Evolutionary conservation across 2,888 invertebrate genomes (phyloP), one percentile per base, ranked within the genome.

Genomic region (Argyresthia albistria): DNA sequence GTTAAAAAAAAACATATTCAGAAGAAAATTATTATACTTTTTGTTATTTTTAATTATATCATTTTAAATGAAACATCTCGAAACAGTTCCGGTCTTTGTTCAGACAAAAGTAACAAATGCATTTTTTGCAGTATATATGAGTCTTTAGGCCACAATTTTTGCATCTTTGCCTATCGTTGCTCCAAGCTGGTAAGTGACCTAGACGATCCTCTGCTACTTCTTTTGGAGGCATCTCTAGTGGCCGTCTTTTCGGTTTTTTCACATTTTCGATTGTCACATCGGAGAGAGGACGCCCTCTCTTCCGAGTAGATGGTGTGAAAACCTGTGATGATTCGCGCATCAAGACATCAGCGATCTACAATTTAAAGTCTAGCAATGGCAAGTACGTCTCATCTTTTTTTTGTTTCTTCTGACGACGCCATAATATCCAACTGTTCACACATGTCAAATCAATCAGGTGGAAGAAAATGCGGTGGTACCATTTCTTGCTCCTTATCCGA

Each of bases 401-500:
- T 25, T 25, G 25, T 55, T 50, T 39, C 46, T 51, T 51, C 57
- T 60, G 52, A 46, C 62, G 47, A 36, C 62, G 43, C 59, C 61
- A 62, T 48, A 63, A 46, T 42, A 62, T 16, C 63, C 63, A 63
- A 35, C 56, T 56, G 43, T 62, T 64, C 2, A 65, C 60, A 36
- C 46, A 51, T n/a, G 43, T 37, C 12, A 64, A 43, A 51, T 43
- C 62, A 43, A 65, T 35, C 35, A 65, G 54, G 54, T 66, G 64
- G 51, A 62, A 64, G 51, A 64, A 64, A 9, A 65, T 46, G 2
- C 60, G 55, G 45, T 60, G 52, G 49, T 65, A 67, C 62, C 60
- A 66, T 54, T 65, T 63, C 16, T 59, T 61, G 36, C 55, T 59
- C 12, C 59, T 43, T n/a, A 64, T 59, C 51, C 62, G 55, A n/a